A percentile compares a stretch with the other conserved stretches of the same genome.
These are phyloP conservation scores for Hypanus sabinus DNA, from an alignment of 2,113 vertebrate genomes.

Conservation along the genomic window DNA sequence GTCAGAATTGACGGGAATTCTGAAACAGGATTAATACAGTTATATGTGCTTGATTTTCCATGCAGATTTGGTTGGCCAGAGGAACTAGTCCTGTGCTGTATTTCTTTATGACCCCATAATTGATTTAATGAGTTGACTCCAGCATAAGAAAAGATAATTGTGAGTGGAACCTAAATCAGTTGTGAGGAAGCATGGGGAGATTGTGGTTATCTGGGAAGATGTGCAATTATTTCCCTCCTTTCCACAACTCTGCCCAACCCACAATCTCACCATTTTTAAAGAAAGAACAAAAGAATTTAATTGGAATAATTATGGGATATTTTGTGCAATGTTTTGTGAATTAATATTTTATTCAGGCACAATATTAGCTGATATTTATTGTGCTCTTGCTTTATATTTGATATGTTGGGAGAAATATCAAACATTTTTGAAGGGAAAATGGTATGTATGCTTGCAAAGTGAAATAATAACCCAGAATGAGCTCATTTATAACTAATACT, in stretches of 20 bases:
- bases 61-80: too few relatives aligned
- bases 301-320: background rate
- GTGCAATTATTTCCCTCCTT: background rate
- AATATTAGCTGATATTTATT: background rate
- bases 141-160: too few relatives aligned
- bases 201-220: too few relatives aligned
- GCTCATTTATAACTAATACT: background rate
- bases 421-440: background rate
- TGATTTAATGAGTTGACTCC: background rate
- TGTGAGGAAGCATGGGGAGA: too few relatives aligned
- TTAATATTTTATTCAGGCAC: background rate
- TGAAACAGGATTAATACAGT: too few relatives aligned
- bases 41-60: too few relatives aligned
- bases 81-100: too few relatives aligned
- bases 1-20: too few relatives aligned
- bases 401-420: background rate
- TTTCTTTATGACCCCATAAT: too few relatives aligned
- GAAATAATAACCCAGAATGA: background rate
- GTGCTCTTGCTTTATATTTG: background rate
- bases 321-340: background rate
- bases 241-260: background rate
- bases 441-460: background rate
- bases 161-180: too few relatives aligned
- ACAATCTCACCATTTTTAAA: background rate
- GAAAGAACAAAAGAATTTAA: background rate